A percentile compares a stretch with the other conserved stretches of the same genome.
Conservation (phyloP, 2,888 invertebrate genomes). For the Eurytoma californica region DNA sequence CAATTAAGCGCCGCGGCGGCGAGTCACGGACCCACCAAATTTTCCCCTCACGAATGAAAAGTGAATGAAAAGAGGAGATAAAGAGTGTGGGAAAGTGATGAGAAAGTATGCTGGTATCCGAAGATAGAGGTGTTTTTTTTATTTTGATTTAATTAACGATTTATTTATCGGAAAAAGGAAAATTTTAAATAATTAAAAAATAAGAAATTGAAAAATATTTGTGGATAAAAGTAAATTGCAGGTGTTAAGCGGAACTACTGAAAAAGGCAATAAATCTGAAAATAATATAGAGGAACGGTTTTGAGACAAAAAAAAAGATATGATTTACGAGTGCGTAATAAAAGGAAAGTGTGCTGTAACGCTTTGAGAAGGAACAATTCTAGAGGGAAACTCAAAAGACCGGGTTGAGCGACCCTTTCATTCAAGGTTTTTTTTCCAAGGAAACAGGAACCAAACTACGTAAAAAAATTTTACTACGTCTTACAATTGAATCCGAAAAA, state of each 20-base stretch:
- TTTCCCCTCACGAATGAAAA: conserved; percentile 1
- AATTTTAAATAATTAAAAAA: not conserved
- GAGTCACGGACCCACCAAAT: conserved; percentile 45
- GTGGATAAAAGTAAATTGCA: conserved; percentile 8
- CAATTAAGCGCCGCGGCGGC: conserved; percentile 63
- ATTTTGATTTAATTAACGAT: too few relatives aligned
- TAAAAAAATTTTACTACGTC: too few relatives aligned
- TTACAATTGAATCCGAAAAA: too few relatives aligned
- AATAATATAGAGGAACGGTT: not conserved
- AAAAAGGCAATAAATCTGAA: conserved; percentile 23
- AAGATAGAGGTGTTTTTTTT: not conserved
- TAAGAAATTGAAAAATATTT: not conserved
- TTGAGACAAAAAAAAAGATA: conserved; percentile 1
- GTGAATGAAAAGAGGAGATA: conserved; percentile 44
- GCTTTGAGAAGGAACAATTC: not conserved
- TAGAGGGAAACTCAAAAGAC: conserved; percentile 5
- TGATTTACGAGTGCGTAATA: conserved; percentile 22
- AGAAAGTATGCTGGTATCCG: not conserved
- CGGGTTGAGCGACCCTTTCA: not conserved
- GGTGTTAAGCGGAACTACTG: conserved; percentile 15
- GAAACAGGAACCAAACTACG: too few relatives aligned
- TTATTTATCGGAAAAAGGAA: not conserved
- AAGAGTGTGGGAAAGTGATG: conserved; percentile 49
- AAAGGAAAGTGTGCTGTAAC: not conserved
- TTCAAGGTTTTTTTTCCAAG: not conserved